A percentile compares a stretch with the other conserved stretches of the same genome.
Conservation (phyloP, 2,888 invertebrate species). For the Epiblema foenella region DNA sequence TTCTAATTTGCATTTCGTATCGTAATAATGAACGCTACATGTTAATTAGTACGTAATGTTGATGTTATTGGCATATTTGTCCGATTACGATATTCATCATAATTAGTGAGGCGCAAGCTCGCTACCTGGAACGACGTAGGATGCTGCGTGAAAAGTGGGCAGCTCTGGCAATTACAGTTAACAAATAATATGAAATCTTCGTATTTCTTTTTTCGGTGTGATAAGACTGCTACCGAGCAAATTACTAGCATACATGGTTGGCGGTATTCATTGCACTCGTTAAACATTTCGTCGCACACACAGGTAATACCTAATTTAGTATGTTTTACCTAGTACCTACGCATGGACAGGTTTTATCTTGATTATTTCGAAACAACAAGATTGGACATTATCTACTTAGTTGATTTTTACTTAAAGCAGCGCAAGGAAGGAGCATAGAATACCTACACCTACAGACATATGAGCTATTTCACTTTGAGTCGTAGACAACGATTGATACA, state of each 20-base stretch:
- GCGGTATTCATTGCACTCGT: not conserved
- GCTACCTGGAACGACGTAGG: constrained; percentile 15
- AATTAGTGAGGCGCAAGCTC: constrained; percentile 28
- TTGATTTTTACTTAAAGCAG: not conserved
- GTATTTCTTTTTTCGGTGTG: not conserved
- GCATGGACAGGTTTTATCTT: too few relatives aligned
- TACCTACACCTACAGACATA: not conserved
- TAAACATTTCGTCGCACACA: too few relatives aligned
- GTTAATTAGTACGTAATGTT: constrained; percentile 36
- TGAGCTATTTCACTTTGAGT: not conserved
- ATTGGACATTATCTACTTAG: not conserved
- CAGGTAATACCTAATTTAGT: too few relatives aligned
- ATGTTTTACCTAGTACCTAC: too few relatives aligned
- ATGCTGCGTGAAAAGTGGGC: constrained; percentile 8
- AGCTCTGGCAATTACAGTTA: not conserved
- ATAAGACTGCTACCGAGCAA: not conserved
- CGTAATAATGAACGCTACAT: constrained; percentile 34
- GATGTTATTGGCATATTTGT: constrained; percentile 42
- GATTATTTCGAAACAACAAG: not conserved
- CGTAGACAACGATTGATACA: not conserved
- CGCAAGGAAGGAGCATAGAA: not conserved
- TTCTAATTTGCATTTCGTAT: constrained; percentile 52
- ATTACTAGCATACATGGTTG: not conserved
- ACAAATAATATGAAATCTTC: not conserved
- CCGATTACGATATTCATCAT: constrained; percentile 38